Conservation (phyloP, 1,140 invertebrate species). For the Trigoniulus corallinus region DNA sequence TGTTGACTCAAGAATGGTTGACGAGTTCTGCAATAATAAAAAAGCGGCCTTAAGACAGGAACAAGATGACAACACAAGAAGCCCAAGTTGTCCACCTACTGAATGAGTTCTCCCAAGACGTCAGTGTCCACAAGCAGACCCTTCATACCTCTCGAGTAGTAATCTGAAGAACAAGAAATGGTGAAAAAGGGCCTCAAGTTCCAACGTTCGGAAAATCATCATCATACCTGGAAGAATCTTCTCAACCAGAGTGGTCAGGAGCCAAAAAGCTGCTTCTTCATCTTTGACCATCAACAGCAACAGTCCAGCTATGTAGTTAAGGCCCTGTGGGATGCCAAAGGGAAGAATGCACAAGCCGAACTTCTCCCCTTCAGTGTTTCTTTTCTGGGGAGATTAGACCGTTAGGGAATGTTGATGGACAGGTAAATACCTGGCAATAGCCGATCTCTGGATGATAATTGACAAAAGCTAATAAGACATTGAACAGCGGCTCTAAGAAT, state of each 20-base stretch:
- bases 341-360: neutral
- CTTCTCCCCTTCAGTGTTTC: neutral
- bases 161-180: too few species aligned
- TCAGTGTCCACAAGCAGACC: slow-evolving; percentile 72
- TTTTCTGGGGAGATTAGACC: neutral
- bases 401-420: neutral
- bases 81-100: slow-evolving; percentile 23
- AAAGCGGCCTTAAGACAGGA: slow-evolving; percentile 40
- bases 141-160: slow-evolving; percentile 74
- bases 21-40: slow-evolving; percentile 16
- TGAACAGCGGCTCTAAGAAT: slow-evolving; percentile 43
- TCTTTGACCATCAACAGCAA: slow-evolving; percentile 65
- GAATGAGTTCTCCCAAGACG: slow-evolving; percentile 65
- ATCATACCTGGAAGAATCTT: slow-evolving; percentile 47
- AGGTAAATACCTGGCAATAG: slow-evolving; percentile 69
- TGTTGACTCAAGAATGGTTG: slow-evolving; percentile 55
- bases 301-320: slow-evolving; percentile 82
- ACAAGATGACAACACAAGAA: slow-evolving; percentile 4
- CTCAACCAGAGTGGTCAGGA: slow-evolving; percentile 60
- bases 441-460: slow-evolving; percentile 69
- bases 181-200: neutral
- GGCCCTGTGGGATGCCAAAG: slow-evolving; percentile 36
- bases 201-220: slow-evolving; percentile 3
- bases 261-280: slow-evolving; percentile 82
- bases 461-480: slow-evolving; percentile 74